Percentiles rank a stretch among this genome's conserved stretches.
phyloP scores from a whole-genome alignment of 1,140 invertebrate genomes.

The Listronotus bonariensis region DNA sequence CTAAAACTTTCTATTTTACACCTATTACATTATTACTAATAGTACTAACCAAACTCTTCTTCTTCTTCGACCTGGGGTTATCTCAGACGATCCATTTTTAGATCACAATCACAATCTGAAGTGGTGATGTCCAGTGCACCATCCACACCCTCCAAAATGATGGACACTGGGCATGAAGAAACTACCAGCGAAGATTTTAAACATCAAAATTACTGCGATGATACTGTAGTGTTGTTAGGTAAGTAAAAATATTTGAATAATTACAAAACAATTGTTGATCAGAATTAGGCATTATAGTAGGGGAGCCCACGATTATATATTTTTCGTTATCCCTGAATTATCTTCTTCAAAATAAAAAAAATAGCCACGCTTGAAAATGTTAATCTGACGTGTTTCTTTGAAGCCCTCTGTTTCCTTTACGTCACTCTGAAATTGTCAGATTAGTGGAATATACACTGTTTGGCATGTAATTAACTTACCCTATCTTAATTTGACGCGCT shows the following conservation, averaged over 20 bases:
- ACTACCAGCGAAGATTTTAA: slow-evolving; percentile 56
- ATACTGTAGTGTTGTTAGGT: slow-evolving; percentile 62
- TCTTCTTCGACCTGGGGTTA: slow-evolving; percentile 13
- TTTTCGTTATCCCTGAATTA: too few species aligned
- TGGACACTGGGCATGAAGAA: slow-evolving; percentile 62
- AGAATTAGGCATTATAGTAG: too few species aligned
- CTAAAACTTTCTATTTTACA: neutral
- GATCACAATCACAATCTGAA: slow-evolving; percentile 53
- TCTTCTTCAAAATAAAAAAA: too few species aligned
- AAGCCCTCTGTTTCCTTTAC: too few species aligned
- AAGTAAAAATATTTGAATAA: neutral
- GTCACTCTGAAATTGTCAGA: too few species aligned
- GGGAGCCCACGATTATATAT: too few species aligned
- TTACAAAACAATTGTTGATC: too few species aligned
- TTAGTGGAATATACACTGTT: too few species aligned
- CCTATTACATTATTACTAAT: neutral
- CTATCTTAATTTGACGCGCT: too few species aligned
- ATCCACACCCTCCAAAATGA: slow-evolving; percentile 63
- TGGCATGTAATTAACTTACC: too few species aligned
- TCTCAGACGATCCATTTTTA: slow-evolving; percentile 33
- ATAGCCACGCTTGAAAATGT: too few species aligned
- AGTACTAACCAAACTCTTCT: slow-evolving; percentile 1
- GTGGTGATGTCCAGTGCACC: slow-evolving; percentile 62
- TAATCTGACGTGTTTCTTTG: too few species aligned
- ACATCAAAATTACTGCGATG: slow-evolving; percentile 62